A percentile compares a stretch with the other conserved stretches of the same genome.
Conservation (phyloP, 2,113 vertebrate genomes). For the Aphelocoma coerulescens region DNA sequence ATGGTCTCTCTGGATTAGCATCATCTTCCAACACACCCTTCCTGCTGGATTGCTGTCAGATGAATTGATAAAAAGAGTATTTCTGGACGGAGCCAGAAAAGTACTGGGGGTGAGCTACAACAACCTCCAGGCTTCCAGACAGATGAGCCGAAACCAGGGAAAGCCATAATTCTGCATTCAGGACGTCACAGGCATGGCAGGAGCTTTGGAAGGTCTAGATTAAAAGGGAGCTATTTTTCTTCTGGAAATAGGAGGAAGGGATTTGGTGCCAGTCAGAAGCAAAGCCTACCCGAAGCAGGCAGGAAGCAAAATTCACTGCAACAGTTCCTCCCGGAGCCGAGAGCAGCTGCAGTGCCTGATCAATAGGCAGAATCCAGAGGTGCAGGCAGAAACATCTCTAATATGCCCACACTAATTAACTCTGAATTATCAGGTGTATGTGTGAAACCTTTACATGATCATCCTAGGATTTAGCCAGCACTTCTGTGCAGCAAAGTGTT, state of each 20-base stretch:
- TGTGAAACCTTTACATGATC: slow-evolving; percentile 57
- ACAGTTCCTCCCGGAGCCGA: slow-evolving; percentile 46
- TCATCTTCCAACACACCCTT: slow-evolving; percentile 26
- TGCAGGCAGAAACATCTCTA: slow-evolving; percentile 47
- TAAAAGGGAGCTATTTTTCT: slow-evolving; percentile 50
- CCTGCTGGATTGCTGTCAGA: slow-evolving; percentile 15
- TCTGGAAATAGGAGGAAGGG: slow-evolving; percentile 49
- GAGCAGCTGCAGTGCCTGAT: slow-evolving; percentile 36
- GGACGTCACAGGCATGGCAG: slow-evolving; percentile 43
- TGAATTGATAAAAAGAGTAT: slow-evolving; percentile 16
- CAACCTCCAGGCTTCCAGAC: slow-evolving; percentile 32
- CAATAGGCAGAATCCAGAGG: slow-evolving; percentile 64
- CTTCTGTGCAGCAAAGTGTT: not conserved
- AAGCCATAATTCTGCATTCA: slow-evolving; percentile 43
- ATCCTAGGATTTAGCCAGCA: slow-evolving; percentile 34
- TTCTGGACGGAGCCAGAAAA: not conserved
- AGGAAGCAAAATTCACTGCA: slow-evolving; percentile 68
- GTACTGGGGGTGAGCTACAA: not conserved
- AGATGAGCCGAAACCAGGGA: slow-evolving; percentile 31
- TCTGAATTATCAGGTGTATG: slow-evolving; percentile 67
- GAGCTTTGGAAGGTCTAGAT: slow-evolving; percentile 46
- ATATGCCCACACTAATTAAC: slow-evolving; percentile 66
- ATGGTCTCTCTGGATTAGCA: slow-evolving; percentile 21
- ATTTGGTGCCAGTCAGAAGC: slow-evolving; percentile 55
- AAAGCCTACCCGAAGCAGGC: slow-evolving; percentile 57